Evolutionary conservation across 2,113 vertebrate genomes (phyloP).

Genomic region (Plotosus lineatus): DNA sequence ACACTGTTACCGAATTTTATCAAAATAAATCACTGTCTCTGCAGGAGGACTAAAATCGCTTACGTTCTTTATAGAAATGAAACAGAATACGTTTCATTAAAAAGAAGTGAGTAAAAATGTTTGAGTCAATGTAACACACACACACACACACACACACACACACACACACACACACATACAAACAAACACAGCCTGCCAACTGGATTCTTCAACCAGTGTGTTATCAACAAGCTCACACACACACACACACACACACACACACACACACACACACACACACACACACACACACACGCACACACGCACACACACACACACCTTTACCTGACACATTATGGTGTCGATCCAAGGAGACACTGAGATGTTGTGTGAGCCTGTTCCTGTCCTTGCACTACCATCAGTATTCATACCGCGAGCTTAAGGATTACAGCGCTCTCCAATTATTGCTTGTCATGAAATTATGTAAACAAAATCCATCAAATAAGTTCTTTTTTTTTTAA

Average conservation of each 20-base stretch:
- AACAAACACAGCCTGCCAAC: background rate
- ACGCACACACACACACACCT: background rate
- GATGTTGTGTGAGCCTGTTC: background rate
- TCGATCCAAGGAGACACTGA: background rate
- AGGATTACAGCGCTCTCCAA: background rate
- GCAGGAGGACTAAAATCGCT: background rate
- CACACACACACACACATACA: constrained; percentile 24
- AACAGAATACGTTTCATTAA: background rate
- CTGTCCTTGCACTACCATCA: background rate
- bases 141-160: constrained; percentile 12
- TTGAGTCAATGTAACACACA: background rate
- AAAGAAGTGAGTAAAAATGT: background rate
- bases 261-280: background rate
- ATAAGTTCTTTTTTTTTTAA: too few species aligned
- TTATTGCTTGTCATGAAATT: background rate
- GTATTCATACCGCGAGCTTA: background rate
- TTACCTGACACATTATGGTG: background rate
- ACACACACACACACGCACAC: background rate
- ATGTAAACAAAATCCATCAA: too few species aligned
- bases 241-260: background rate
- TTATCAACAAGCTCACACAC: background rate
- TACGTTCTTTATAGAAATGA: background rate
- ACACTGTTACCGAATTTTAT: background rate
- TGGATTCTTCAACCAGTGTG: background rate
- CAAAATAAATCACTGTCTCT: background rate